Percentiles rank a stretch among this genome's conserved stretches.
These are phyloP conservation scores for Calidris pygmaea DNA, from an alignment of 2,113 vertebrate species.

Conservation along the genomic window DNA sequence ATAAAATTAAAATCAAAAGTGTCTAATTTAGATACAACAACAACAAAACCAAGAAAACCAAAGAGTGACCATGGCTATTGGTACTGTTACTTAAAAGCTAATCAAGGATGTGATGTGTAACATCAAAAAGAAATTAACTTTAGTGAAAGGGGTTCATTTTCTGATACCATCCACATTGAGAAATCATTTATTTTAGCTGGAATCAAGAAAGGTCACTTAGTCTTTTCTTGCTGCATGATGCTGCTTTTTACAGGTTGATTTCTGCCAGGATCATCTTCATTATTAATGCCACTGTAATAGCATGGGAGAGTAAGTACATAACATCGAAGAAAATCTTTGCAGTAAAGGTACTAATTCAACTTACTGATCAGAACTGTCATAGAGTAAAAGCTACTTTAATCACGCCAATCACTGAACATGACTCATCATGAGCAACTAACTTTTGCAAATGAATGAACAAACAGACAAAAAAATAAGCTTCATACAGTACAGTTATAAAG, in stretches of 20 bases:
- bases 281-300: neutral
- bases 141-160: neutral
- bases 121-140: neutral
- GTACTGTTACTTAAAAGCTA: neutral
- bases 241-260: neutral
- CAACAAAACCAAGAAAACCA: neutral
- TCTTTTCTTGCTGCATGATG: neutral
- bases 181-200: neutral
- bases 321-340: neutral
- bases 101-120: neutral
- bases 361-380: neutral
- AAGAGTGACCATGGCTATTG: neutral
- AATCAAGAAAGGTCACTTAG: neutral
- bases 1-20: neutral
- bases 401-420: neutral
- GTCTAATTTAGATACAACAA: neutral
- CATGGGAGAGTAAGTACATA: neutral
- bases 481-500: neutral
- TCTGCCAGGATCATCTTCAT: neutral
- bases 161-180: neutral
- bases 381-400: slow-evolving; percentile 6
- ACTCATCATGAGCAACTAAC: slow-evolving; percentile 1
- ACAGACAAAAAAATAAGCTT: neutral
- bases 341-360: slow-evolving; percentile 33
- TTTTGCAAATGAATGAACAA: neutral